Base-by-base conservation (phyloP, 2,888 invertebrate genomes). In the Drosophila atroscutellata region DNA sequence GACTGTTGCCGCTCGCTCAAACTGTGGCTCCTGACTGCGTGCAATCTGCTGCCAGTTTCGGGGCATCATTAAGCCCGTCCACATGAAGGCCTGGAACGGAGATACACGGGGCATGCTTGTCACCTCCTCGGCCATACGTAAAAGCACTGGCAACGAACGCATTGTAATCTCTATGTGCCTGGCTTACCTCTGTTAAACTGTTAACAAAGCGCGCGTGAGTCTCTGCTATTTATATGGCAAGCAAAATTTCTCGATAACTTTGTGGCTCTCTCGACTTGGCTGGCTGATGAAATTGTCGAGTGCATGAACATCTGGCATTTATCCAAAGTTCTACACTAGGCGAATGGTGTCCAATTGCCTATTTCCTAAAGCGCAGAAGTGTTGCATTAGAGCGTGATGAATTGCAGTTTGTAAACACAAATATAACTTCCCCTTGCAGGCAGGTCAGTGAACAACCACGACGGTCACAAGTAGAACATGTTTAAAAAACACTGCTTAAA, bases 61-160 rank as follows among this genome's bases (percentile, higher is more conserved):
- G 0, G 86, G 81, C 28, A 75, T 34, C 0, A 75, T 56, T 42
- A 71, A 51, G 2, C 39, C 49, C 5, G 70, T 54, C 81, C n/a
- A n/a, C n/a, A n/a, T n/a, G n/a, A 86, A 61, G 32, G 75, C 26
- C 13, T 84, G 76, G 42, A 84, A 78, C 0, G 80, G 81, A 8
- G 81, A 78, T 7, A 75, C 24, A 13, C 83, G 83, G 7, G 83
- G 77, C 57, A 90, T 51, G 3, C 81, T 62, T 18, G 73, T 30
- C 70, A 86, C 52, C 59, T 91, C 92, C 72, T 90, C 85, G 13
- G 90, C 91, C 77, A 92, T 80, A 50, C 83, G 90, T 64, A 89
- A 65, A 26, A 92, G 80, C 70, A 92, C 80, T 24, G 92, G 91
- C 71, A 92, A 59, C 18, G 84, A 80, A 60, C 92, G 82, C 92